Evolutionary conservation across 2,888 invertebrate species (phyloP), one percentile per base, ranked within the genome.

Genomic region (Eilema griseolum): DNA sequence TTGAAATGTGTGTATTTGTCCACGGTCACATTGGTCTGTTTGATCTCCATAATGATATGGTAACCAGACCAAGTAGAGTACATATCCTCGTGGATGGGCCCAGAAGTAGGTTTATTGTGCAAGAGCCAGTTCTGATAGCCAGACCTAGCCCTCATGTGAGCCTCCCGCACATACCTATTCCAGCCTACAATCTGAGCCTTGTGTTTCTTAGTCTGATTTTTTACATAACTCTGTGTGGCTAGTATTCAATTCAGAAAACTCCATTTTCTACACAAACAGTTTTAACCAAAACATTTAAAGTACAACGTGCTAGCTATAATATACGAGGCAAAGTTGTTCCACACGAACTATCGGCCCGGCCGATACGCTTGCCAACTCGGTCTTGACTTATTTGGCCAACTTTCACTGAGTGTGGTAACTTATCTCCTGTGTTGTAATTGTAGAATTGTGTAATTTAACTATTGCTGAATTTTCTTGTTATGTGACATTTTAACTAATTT

Each of bases 321-420:
- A 65, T 57, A 65, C 56, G 64, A 33, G 33, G 41, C 61, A 66
- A 82, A 82, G 72, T 82, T 75, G 73, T 62, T 61, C 33, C 60
- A 68, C 56, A 62, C 68, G 24, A 76, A 75, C 71, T 76, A 74
- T 76, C 63, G 62, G 66, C 16, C 66, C n/a, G 61, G 11, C 66
- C n/a, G 69, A 63, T 65, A 72, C 61, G 69, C 59, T 61, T 60
- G 71, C 71, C 75, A 76, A 82, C 74, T 78, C 74, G 70, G 72
- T 74, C 64, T 70, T 52, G 57, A 69, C 69, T 72, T 73, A 75
- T 72, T 76, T 75, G 75, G 56, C 63, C 31, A 74, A 71, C 66
- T 69, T 70, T 63, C 26, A 26, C 62, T 66, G 59, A 57, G 61
- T 26, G 46, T 24, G 2, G 24, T 31, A 71, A 61, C 61, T 71